Evolutionary conservation across 2,797 vertebrate genomes (phyloP).

Genomic region (Artibeus lituratus): DNA sequence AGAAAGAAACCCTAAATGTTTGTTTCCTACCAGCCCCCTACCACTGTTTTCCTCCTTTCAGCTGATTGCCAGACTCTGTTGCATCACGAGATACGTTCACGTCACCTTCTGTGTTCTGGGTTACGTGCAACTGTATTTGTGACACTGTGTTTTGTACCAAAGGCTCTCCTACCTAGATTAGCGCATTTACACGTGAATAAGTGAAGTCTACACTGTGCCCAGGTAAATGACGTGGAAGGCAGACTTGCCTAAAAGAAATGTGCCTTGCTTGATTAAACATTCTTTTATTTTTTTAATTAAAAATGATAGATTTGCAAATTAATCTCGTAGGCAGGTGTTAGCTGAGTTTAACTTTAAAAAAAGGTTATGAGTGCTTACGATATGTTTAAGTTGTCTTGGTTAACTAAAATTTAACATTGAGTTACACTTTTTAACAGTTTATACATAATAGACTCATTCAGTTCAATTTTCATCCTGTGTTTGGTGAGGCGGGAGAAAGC

Average conservation of each 20-base stretch:
- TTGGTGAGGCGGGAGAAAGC: slow-evolving; percentile 48
- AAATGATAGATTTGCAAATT: slow-evolving; percentile 48
- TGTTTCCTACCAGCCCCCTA: slow-evolving; percentile 2
- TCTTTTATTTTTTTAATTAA: slow-evolving; percentile 66
- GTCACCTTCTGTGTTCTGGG: slow-evolving; percentile 41
- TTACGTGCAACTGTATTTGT: slow-evolving; percentile 61
- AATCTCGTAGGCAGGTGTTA: slow-evolving; percentile 48
- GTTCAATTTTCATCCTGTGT: slow-evolving; percentile 37
- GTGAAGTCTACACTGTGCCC: slow-evolving; percentile 51
- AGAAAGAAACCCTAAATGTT: slow-evolving; percentile 62
- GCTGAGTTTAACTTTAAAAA: slow-evolving; percentile 43
- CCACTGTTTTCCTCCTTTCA: slow-evolving; percentile 42
- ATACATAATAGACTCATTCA: neutral
- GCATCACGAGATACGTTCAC: neutral
- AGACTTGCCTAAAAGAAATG: slow-evolving; percentile 73
- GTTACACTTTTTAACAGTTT: slow-evolving; percentile 38
- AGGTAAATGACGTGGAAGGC: slow-evolving; percentile 46
- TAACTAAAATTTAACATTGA: slow-evolving; percentile 32
- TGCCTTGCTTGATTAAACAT: slow-evolving; percentile 77
- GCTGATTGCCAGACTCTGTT: slow-evolving; percentile 56
- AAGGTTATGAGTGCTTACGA: slow-evolving; percentile 11
- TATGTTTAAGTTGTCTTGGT: slow-evolving; percentile 52
- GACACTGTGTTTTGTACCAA: slow-evolving; percentile 76
- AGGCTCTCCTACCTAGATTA: slow-evolving; percentile 63
- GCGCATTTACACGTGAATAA: slow-evolving; percentile 49